These are phyloP conservation scores for Peromyscus leucopus DNA, from an alignment of 2,113 vertebrate genomes.

Conservation along the genomic window DNA sequence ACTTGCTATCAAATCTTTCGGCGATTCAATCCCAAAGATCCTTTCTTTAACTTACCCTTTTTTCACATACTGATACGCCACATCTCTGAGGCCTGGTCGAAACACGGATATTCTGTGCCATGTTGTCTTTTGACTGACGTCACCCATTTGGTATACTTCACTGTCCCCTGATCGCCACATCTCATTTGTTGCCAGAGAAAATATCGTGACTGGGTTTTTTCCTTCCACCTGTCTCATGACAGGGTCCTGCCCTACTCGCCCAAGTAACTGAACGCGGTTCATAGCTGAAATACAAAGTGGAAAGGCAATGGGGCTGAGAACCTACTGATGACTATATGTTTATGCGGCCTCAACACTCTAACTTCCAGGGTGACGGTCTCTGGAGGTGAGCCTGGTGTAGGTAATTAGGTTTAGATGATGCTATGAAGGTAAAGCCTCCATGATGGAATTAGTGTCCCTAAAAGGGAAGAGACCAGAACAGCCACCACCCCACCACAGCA, in stretches of 20 bases:
- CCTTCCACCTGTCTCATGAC: slow-evolving; percentile 98
- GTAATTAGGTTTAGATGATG: neutral
- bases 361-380: neutral
- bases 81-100: slow-evolving; percentile 95
- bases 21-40: neutral
- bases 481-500: neutral
- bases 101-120: slow-evolving; percentile 98
- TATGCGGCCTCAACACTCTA: neutral
- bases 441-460: neutral
- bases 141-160: slow-evolving; percentile 88
- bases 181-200: slow-evolving; percentile 98
- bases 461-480: neutral
- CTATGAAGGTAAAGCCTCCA: neutral
- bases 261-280: slow-evolving; percentile 96
- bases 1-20: neutral
- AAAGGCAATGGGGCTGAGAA: neutral
- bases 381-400: neutral
- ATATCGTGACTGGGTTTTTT: slow-evolving; percentile 97
- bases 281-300: slow-evolving; percentile 88
- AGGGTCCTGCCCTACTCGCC: slow-evolving; percentile 97
- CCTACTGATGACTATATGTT: neutral
- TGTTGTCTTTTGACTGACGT: slow-evolving; percentile 97
- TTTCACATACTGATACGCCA: slow-evolving; percentile 97
- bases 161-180: slow-evolving; percentile 95
- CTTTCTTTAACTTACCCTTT: slow-evolving; percentile 92